Evolutionary conservation across 1,140 invertebrate genomes (phyloP).

Genomic region (Trinorchestia longiramus): DNA sequence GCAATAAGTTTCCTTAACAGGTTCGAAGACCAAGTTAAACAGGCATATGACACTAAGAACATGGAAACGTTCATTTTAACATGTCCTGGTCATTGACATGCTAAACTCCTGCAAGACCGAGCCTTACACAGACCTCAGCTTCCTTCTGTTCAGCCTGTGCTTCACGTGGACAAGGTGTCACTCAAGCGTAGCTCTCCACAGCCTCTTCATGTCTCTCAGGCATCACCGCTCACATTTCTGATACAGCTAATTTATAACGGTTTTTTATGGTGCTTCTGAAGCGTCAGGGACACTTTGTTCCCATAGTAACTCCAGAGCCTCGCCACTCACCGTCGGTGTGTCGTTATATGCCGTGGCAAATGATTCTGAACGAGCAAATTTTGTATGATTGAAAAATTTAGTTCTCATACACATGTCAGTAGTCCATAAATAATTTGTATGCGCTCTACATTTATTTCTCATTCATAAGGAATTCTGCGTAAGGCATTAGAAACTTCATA

Average conservation of each 20-base stretch:
- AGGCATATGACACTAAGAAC: too few species aligned
- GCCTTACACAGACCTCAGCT: neutral
- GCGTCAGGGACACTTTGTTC: neutral
- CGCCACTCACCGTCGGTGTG: too few species aligned
- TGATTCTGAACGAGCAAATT: neutral
- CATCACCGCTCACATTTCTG: neutral
- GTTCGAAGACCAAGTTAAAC: too few species aligned
- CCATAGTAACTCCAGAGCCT: too few species aligned
- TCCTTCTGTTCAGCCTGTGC: neutral
- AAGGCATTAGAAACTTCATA: too few species aligned
- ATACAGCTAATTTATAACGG: conserved; percentile 18
- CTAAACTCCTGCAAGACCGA: neutral
- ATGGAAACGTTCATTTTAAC: neutral
- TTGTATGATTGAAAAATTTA: neutral
- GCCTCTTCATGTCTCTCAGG: conserved; percentile 31
- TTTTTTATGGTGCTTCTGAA: neutral
- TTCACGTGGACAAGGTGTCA: neutral
- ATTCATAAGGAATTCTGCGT: too few species aligned
- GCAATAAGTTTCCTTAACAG: too few species aligned
- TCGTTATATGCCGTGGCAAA: too few species aligned
- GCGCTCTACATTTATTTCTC: too few species aligned
- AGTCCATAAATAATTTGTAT: too few species aligned
- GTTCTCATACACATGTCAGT: too few species aligned
- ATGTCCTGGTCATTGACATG: neutral
- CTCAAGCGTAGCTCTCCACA: neutral